These are phyloP conservation scores for Hydraecia micacea DNA, from an alignment of 2,888 invertebrate genomes.

Conservation along the genomic window DNA sequence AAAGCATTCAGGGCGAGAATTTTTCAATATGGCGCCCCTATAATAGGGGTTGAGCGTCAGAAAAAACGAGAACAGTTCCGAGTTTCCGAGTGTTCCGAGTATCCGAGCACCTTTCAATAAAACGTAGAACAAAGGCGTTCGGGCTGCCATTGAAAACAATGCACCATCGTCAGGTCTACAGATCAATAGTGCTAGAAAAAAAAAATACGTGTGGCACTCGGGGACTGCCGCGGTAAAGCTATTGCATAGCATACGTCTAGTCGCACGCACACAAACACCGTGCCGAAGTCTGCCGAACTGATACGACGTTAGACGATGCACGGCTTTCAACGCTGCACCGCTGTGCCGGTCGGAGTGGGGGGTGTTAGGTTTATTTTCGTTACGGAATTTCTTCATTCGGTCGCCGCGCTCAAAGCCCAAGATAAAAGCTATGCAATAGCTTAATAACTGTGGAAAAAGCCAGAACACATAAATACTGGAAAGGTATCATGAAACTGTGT, in stretches of 20 bases:
- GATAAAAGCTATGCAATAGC: too few relatives aligned
- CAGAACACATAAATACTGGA: not conserved
- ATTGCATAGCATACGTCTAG: too few relatives aligned
- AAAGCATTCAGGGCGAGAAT: constrained; percentile 23
- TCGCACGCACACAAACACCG: too few relatives aligned
- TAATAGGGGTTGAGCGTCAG: not conserved
- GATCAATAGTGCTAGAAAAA: constrained; percentile 38
- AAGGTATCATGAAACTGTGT: not conserved
- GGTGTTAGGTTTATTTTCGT: too few relatives aligned
- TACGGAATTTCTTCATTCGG: too few relatives aligned
- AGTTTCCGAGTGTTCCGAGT: constrained; percentile 1
- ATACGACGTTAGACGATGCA: too few relatives aligned
- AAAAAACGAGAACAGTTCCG: constrained; percentile 14
- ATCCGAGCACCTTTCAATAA: constrained; percentile 36
- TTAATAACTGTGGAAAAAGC: constrained; percentile 2
- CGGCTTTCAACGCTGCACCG: too few relatives aligned
- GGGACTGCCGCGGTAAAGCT: too few relatives aligned
- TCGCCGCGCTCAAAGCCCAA: too few relatives aligned
- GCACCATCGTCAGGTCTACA: constrained; percentile 19
- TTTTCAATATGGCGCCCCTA: constrained; percentile 30
- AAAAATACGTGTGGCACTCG: too few relatives aligned
- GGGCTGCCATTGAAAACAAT: constrained; percentile 35
- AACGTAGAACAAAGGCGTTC: constrained; percentile 40
- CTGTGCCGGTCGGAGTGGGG: too few relatives aligned
- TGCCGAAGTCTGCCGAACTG: too few relatives aligned